Evolutionary conservation across 2,113 vertebrate species (phyloP), one percentile per base, ranked within the genome.

Genomic region (Notothenia rossii): DNA sequence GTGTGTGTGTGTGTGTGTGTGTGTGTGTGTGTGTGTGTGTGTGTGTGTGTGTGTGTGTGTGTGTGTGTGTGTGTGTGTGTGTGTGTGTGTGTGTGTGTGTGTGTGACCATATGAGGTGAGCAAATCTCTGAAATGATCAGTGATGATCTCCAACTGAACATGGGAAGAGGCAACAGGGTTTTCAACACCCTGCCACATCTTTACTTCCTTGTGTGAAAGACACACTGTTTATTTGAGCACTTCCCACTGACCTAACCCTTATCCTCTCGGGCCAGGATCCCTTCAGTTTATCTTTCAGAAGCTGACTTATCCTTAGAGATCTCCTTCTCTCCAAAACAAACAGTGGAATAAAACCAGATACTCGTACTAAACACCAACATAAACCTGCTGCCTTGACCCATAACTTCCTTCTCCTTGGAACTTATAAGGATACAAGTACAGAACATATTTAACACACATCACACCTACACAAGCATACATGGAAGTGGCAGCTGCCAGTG

Each of bases 401-500:
- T 7, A 55, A 62, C 18, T 15, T 4, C 40, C 72, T 72, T 15
- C 12, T 18, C 7, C 56, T 68, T 40, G 17, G 64, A 67, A 1
- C 40, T 73, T 53, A 46, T 33, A 20, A 59, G 17, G 15, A 59
- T 69, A 79, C 15, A 73, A 40, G 55, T 17, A 40, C 51, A 81
- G 25, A 14, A 7, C 20, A 49, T 49, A 40, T 10, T 10, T 43
- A 45, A 79, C 66, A 58, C 63, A 62, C 15, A 56, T 78, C 63
- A 10, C 81, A 81, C 86, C 68, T 83, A 74, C 72, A 60, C 22
- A 68, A 62, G 81, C 61, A 60, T 58, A 78, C 85, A 79, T 51
- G 78, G 72, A 76, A 46, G 66, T 72, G 83, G 56, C 89, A 94
- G 88, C 87, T 90, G 90, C 69, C 72, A 25, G 84, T 89, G 81